Conservation (phyloP, 2,888 invertebrate genomes). For the Harmothoe impar region DNA sequence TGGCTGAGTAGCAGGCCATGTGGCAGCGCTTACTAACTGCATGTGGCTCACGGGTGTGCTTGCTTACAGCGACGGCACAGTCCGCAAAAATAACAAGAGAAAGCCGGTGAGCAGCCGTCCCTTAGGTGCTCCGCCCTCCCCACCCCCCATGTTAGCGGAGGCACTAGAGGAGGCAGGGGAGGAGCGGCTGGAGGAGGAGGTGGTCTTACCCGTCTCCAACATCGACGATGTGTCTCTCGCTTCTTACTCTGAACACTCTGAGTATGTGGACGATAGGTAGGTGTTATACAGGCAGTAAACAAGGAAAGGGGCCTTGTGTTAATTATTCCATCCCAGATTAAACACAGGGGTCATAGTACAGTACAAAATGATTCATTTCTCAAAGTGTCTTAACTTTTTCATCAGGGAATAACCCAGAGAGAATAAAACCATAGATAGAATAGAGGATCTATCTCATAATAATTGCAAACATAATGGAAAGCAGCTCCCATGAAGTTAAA, state of each 20-base stretch:
- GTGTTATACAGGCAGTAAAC: not conserved
- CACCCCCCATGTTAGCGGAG: slow-evolving; percentile 63
- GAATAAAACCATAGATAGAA: too few relatives aligned
- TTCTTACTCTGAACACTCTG: slow-evolving; percentile 40
- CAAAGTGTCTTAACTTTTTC: too few relatives aligned
- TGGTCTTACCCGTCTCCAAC: slow-evolving; percentile 30
- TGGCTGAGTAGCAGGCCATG: too few relatives aligned
- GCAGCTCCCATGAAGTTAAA: too few relatives aligned
- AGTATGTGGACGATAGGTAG: slow-evolving; percentile 38
- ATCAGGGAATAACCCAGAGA: too few relatives aligned
- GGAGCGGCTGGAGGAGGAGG: not conserved
- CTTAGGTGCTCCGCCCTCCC: slow-evolving; percentile 68
- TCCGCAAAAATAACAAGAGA: slow-evolving; percentile 79
- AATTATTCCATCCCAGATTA: too few relatives aligned
- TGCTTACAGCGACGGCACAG: slow-evolving; percentile 79
- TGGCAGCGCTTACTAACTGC: slow-evolving; percentile 60
- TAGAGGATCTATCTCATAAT: too few relatives aligned
- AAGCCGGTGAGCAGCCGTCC: slow-evolving; percentile 69
- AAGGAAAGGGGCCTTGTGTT: too few relatives aligned
- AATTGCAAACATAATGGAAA: too few relatives aligned
- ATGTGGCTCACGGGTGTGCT: slow-evolving; percentile 53
- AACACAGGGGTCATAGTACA: too few relatives aligned
- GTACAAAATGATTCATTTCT: too few relatives aligned
- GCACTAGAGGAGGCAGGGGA: not conserved
- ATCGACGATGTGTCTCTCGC: slow-evolving; percentile 43